A percentile compares a stretch with the other conserved stretches of the same genome.
These are phyloP conservation scores for zebrafish (Danio rerio) DNA, from an alignment of 2,113 vertebrate genomes.

Conservation along the genomic window DNA sequence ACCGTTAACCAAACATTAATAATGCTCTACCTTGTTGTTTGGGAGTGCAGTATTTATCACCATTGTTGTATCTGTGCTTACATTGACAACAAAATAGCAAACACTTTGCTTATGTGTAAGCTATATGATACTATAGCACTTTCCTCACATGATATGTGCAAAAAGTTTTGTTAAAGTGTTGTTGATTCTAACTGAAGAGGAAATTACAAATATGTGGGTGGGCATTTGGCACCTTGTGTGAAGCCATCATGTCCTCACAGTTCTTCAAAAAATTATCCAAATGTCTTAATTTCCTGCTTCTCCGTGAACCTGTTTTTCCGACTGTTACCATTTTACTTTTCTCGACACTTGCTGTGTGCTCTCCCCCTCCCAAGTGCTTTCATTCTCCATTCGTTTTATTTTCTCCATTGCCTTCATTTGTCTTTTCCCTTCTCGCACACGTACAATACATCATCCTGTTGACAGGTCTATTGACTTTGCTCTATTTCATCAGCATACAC, in stretches of 20 bases:
- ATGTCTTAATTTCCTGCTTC: not conserved
- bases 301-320: not conserved
- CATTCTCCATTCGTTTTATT: not conserved
- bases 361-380: not conserved
- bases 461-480: constrained; percentile 33
- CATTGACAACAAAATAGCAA: too few species aligned
- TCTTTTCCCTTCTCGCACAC: constrained; percentile 15
- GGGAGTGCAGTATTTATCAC: not conserved
- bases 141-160: not conserved
- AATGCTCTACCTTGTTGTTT: not conserved
- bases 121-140: not conserved
- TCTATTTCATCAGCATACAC: constrained; percentile 27
- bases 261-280: not conserved
- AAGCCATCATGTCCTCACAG: not conserved
- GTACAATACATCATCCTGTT: constrained; percentile 24
- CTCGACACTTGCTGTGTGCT: not conserved
- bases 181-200: not conserved
- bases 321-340: constrained; percentile 9
- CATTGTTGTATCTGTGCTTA: not conserved
- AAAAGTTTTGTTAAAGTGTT: not conserved
- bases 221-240: not conserved
- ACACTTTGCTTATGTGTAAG: not conserved
- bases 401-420: constrained; percentile 28
- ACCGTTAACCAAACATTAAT: too few species aligned
- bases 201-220: not conserved